Base-by-base conservation (phyloP, 2,113 vertebrate genomes). In the Proterorhinus semilunaris region DNA sequence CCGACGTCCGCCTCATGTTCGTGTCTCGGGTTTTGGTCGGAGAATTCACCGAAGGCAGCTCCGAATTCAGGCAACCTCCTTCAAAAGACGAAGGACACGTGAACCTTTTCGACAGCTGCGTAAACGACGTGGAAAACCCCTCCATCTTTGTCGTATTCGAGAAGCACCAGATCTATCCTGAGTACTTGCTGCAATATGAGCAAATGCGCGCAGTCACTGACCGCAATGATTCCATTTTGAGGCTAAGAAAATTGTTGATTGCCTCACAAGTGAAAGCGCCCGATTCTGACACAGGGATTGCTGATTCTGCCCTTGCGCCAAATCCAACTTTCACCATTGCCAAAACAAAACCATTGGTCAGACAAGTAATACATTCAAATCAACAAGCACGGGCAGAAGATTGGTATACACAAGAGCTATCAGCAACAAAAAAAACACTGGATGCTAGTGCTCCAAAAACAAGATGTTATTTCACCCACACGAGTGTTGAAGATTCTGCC, bases 81-180 rank as follows among this genome's bases (percentile, higher is more conserved):
- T 58, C 91, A 42, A 96, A 93, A 76, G 91, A 93, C 0, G 74
- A 68, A 0, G 86, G 86, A 71, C 62, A 81, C 51, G 82, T 62
- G 8, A 48, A 72, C 68, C 92, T 95, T 78, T 98, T 92, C 0
- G 93, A 98, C 89, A 98, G 96, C 83, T 99, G 97, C 6, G 97
- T 98, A 6, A 90, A 99, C 65, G 69, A 89, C 5, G 3, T 62
- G 13, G 63, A n/a, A 0, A 67, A 94, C 46, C 97, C 97, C 0
- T 92, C 95, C 6, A 94, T 99, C 74, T 98, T 94, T 45, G 96
- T 99, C 10, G 82, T 98, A 72, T 99, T 98, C 53, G 94, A 99
- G 75, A 95, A 94, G 71, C 92, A 93, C 50, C 96, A 98, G 85
- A 86, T 96, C 70, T 99, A 98, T 78, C 97, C 97, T 0, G 96